Percentiles rank a stretch among this genome's conserved stretches.
These are phyloP conservation scores for Teleiodes luculella DNA, from an alignment of 2,888 invertebrate genomes.

Conservation along the genomic window DNA sequence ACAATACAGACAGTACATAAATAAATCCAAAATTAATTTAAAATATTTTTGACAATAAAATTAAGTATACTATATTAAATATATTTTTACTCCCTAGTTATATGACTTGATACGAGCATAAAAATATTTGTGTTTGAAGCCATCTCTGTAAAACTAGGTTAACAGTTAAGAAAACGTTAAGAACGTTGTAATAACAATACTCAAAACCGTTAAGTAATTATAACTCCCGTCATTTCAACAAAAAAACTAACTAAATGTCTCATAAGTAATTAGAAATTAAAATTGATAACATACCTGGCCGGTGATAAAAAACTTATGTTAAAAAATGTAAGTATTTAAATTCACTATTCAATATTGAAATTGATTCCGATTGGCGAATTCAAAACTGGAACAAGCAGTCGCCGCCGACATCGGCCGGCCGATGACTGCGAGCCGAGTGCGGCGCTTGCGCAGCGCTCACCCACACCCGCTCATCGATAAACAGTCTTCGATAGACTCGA, in stretches of 20 bases:
- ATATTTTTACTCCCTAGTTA: not conserved
- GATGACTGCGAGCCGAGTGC: constrained; percentile 53
- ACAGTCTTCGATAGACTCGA: constrained; percentile 27
- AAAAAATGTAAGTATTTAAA: constrained; percentile 18
- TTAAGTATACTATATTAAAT: not conserved
- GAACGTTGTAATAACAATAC: constrained; percentile 6
- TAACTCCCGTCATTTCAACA: not conserved
- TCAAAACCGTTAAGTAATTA: constrained; percentile 1
- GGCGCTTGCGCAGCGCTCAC: constrained; percentile 44
- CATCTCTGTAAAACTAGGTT: not conserved
- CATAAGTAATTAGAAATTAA: not conserved
- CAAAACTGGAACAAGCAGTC: constrained; percentile 46
- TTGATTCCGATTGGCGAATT: constrained; percentile 24
- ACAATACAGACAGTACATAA: too few relatives aligned
- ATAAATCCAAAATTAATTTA: not conserved
- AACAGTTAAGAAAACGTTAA: constrained; percentile 2
- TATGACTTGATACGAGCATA: not conserved
- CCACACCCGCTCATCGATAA: constrained; percentile 38
- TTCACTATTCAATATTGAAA: constrained; percentile 37
- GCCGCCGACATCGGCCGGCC: constrained; percentile 50
- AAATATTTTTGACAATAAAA: not conserved
- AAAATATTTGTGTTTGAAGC: not conserved
- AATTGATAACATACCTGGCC: constrained; percentile 25
- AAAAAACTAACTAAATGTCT: not conserved
- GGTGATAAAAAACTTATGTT: not conserved